These are phyloP conservation scores for Clistopyga incitator DNA, from an alignment of 2,888 invertebrate species.

Conservation along the genomic window DNA sequence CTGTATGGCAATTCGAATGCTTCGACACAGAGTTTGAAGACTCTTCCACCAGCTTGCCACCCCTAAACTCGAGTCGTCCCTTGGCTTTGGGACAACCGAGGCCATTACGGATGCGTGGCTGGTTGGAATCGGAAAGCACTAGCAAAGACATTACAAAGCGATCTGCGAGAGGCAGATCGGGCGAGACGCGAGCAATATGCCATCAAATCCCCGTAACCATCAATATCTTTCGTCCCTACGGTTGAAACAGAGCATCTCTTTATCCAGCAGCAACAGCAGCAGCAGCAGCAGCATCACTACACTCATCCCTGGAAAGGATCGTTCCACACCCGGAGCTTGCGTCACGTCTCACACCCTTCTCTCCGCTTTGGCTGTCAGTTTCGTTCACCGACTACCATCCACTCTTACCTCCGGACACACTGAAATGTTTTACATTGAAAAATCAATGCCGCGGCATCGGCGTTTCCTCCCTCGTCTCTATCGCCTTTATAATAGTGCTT, in stretches of 20 bases:
- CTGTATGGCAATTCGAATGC: constrained; percentile 1
- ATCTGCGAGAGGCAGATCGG: constrained; percentile 76
- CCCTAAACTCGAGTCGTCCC: constrained; percentile 31
- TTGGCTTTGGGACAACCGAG: constrained; percentile 22
- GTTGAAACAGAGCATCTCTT: constrained; percentile 56
- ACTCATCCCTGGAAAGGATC: constrained; percentile 55
- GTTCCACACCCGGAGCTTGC: constrained; percentile 48
- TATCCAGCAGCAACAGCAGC: constrained; percentile 19
- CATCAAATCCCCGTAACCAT: constrained; percentile 84
- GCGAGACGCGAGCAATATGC: constrained; percentile 82
- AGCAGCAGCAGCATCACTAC: constrained; percentile 60
- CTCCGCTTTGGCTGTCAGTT: constrained; percentile 43
- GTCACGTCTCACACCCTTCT: constrained; percentile 63
- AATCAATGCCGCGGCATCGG: constrained; percentile 82
- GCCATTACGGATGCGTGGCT: constrained; percentile 74
- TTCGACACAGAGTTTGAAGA: constrained; percentile 38
- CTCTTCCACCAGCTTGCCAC: constrained; percentile 42
- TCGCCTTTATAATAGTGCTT: constrained; percentile 58
- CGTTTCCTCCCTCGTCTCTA: constrained; percentile 64
- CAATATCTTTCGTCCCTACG: constrained; percentile 81
- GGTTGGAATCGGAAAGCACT: constrained; percentile 80
- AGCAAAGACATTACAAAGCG: constrained; percentile 83
- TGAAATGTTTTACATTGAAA: constrained; percentile 84
- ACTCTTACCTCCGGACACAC: constrained; percentile 49
- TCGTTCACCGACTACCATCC: constrained; percentile 43